These are phyloP conservation scores for Mus pahari DNA, from an alignment of 2,113 vertebrate species.

Conservation along the genomic window DNA sequence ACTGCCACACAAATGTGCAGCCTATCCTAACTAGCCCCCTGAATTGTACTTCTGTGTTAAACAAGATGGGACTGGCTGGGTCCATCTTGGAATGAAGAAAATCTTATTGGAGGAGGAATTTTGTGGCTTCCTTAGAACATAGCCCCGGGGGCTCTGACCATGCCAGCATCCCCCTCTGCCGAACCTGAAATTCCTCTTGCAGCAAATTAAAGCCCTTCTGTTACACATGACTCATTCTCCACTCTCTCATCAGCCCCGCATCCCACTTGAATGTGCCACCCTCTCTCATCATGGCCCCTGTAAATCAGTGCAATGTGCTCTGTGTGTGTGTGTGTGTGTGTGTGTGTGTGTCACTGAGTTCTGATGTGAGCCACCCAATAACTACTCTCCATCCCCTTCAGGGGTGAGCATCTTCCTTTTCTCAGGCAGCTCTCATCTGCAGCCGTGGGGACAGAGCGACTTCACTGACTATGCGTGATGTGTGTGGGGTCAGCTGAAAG, in stretches of 20 bases:
- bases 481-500: conserved; percentile 32
- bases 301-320: neutral
- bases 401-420: neutral
- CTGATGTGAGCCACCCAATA: conserved; percentile 1
- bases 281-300: neutral
- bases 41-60: neutral
- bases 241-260: neutral
- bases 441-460: neutral
- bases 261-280: neutral
- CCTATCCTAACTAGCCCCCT: neutral
- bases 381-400: neutral
- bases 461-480: conserved; percentile 13
- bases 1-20: neutral
- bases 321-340: neutral
- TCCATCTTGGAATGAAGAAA: conserved; percentile 13
- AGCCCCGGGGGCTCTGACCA: neutral
- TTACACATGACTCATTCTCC: neutral
- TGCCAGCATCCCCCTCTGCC: neutral
- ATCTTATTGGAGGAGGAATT: neutral
- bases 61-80: neutral
- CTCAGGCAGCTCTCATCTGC: neutral
- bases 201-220: conserved; percentile 19
- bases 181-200: conserved; percentile 5
- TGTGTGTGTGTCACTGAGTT: neutral
- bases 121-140: neutral